phyloP scores from a whole-genome alignment of 30 jellyfish, hydroid and myxozoan genomes.

The Pseudorhiza aurosa region DNA sequence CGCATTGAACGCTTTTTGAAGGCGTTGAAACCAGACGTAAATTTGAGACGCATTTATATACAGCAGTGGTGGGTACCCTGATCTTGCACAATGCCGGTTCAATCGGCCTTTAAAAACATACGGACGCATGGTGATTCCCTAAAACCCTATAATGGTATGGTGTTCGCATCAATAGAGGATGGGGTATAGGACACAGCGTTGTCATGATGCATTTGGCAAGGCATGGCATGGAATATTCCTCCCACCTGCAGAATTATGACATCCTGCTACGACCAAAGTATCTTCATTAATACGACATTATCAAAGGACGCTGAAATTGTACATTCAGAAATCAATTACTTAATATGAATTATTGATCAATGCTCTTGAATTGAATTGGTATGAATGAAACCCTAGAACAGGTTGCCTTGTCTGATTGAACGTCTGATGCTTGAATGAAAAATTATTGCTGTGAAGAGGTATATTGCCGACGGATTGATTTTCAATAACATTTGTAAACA shows the following conservation, averaged over 20 bases:
- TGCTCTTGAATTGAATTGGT: too few species aligned
- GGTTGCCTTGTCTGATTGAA: too few species aligned
- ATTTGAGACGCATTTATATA: not conserved
- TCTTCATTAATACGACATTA: not conserved
- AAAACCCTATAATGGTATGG: not conserved
- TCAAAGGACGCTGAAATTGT: slow-evolving; percentile 2
- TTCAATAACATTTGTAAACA: too few species aligned
- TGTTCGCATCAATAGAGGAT: not conserved
- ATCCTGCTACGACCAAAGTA: not conserved
- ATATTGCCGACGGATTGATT: too few species aligned
- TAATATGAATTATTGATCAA: too few species aligned
- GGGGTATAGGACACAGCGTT: not conserved
- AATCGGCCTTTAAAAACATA: too few species aligned
- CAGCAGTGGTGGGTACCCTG: not conserved
- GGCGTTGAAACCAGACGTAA: not conserved
- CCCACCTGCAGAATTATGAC: not conserved
- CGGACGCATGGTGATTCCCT: not conserved
- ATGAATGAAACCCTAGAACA: too few species aligned
- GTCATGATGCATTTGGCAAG: not conserved
- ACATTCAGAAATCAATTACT: not conserved
- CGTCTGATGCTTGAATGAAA: too few species aligned
- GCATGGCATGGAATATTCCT: not conserved
- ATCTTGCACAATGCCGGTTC: not conserved
- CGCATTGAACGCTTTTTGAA: not conserved
- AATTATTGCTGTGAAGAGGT: too few species aligned